Percentiles rank a stretch among this genome's conserved stretches.
phyloP scores from a whole-genome alignment of 2,888 invertebrate species.

The Gibbula magus region DNA sequence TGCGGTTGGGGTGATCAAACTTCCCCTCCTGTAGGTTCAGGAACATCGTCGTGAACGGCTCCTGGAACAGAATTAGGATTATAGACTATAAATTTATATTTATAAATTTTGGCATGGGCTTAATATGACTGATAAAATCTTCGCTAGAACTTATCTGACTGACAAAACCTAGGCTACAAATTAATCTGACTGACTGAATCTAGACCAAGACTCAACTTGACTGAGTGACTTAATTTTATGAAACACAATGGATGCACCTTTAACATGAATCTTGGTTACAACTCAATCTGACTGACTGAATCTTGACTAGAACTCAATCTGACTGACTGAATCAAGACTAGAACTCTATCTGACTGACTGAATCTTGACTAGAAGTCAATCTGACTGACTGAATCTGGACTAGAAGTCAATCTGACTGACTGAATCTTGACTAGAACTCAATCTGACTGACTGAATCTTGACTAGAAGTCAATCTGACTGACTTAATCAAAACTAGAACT shows the following conservation, averaged over 20 bases:
- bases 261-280: no score
- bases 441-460: background rate
- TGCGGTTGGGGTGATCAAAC: conserved; percentile 97
- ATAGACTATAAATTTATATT: no score
- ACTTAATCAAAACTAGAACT: no score
- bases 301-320: background rate
- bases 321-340: background rate
- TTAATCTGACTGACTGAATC: no score
- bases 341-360: background rate
- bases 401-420: background rate
- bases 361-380: background rate
- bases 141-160: no score
- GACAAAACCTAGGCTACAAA: no score
- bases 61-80: conserved; percentile 79
- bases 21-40: conserved; percentile 98
- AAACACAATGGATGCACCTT: no score
- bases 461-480: conserved; percentile 73
- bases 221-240: no score
- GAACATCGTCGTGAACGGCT: conserved; percentile 99
- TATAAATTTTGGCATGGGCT: no score
- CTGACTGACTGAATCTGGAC: conserved; percentile 79
- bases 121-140: no score
- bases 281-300: background rate
- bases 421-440: background rate
- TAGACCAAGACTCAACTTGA: no score